These are phyloP conservation scores for Eristalinus aeneus DNA, from an alignment of 2,888 invertebrate species.

Conservation along the genomic window DNA sequence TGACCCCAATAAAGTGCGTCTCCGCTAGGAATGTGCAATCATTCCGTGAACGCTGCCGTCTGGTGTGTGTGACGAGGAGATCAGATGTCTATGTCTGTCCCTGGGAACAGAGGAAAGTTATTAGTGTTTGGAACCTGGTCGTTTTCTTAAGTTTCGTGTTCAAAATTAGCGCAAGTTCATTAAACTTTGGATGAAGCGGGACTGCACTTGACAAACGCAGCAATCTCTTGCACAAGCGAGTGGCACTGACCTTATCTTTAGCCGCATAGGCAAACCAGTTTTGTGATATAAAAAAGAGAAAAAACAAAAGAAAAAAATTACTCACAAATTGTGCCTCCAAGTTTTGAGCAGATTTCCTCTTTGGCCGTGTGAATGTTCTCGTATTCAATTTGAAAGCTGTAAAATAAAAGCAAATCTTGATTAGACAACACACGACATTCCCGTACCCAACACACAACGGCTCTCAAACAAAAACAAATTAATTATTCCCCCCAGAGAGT, in stretches of 20 bases:
- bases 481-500: slow-evolving; percentile 51
- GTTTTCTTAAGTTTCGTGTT: slow-evolving; percentile 18
- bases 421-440: slow-evolving; percentile 40
- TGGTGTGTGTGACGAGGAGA: slow-evolving; percentile 12
- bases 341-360: slow-evolving; percentile 77
- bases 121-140: not conserved
- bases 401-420: slow-evolving; percentile 53
- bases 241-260: slow-evolving; percentile 65
- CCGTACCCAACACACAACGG: slow-evolving; percentile 34
- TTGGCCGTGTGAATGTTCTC: slow-evolving; percentile 80
- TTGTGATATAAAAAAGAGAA: slow-evolving; percentile 27
- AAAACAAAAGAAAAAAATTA: slow-evolving; percentile 41
- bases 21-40: not conserved
- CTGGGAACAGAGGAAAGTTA: slow-evolving; percentile 49
- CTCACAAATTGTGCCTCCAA: slow-evolving; percentile 78
- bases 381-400: slow-evolving; percentile 79
- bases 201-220: slow-evolving; percentile 47
- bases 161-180: slow-evolving; percentile 56
- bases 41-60: not conserved
- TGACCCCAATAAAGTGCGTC: slow-evolving; percentile 62
- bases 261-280: slow-evolving; percentile 59
- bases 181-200: slow-evolving; percentile 21
- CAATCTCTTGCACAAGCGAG: slow-evolving; percentile 40
- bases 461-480: slow-evolving; percentile 68
- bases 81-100: slow-evolving; percentile 40